These are phyloP conservation scores for Puffinus mauretanicus DNA, from an alignment of 2,113 vertebrate species.

Conservation along the genomic window DNA sequence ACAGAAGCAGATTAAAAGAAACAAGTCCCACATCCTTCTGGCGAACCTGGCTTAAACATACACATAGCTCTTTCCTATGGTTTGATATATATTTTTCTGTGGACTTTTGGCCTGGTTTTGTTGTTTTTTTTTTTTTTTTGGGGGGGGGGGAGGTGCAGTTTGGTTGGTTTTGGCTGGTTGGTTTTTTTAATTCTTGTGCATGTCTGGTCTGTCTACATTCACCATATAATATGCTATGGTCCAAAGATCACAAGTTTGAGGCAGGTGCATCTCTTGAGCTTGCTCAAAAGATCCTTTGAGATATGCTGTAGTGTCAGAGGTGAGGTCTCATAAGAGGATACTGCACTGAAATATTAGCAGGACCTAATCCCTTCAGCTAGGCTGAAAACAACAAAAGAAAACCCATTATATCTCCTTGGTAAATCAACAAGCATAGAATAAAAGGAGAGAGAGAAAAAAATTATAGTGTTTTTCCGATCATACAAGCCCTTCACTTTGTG, in stretches of 20 bases:
- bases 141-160: accelerated
- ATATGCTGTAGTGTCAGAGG: background rate
- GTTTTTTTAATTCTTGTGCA: background rate
- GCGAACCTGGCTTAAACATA: background rate
- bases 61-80: background rate
- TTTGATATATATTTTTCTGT: background rate
- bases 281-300: background rate
- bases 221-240: background rate
- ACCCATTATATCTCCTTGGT: background rate
- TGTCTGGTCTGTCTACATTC: background rate
- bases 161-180: background rate
- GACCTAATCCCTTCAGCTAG: background rate
- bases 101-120: background rate
- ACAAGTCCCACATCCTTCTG: background rate
- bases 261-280: background rate
- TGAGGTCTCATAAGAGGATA: background rate
- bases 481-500: background rate
- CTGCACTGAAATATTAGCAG: background rate
- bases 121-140: no score
- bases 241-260: background rate
- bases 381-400: background rate
- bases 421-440: background rate
- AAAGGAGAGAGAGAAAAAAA: background rate
- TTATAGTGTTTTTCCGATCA: background rate
- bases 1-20: background rate